Percentiles rank a stretch among this genome's conserved stretches.
These are phyloP conservation scores for Epirrita christyi DNA, from an alignment of 2,888 invertebrate genomes.

Conservation along the genomic window DNA sequence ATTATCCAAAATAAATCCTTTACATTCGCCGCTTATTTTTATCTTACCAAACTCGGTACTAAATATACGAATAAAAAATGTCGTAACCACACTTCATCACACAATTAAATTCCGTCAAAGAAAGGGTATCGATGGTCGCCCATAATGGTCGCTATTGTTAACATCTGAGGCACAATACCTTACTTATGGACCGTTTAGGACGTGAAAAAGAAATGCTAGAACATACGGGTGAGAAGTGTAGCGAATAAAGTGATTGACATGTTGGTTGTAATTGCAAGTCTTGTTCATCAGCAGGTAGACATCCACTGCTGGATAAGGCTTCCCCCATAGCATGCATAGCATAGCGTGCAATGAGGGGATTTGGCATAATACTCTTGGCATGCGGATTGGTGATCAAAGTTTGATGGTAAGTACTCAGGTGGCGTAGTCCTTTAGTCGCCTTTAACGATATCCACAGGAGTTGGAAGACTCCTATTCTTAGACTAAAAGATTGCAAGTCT, in stretches of 20 bases:
- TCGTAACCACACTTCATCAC: slow-evolving; percentile 83
- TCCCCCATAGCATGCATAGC: too few species aligned
- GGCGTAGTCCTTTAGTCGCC: too few species aligned
- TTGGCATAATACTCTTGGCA: too few species aligned
- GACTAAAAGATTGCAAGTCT: too few species aligned
- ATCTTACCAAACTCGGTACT: slow-evolving; percentile 50
- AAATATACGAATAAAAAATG: slow-evolving; percentile 62
- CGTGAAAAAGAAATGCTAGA: slow-evolving; percentile 76
- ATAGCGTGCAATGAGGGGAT: too few species aligned
- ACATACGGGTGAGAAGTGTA: slow-evolving; percentile 44
- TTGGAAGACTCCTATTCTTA: too few species aligned
- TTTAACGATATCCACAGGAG: too few species aligned
- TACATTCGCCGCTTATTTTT: slow-evolving; percentile 42
- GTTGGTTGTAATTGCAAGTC: neutral
- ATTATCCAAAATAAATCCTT: slow-evolving; percentile 18
- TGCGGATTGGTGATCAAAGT: too few species aligned
- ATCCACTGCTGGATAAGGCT: too few species aligned
- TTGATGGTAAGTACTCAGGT: too few species aligned
- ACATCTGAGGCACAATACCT: slow-evolving; percentile 77
- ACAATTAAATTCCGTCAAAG: slow-evolving; percentile 81
- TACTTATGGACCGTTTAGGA: slow-evolving; percentile 81
- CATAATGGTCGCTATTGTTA: slow-evolving; percentile 82
- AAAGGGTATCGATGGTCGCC: slow-evolving; percentile 81
- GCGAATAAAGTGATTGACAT: slow-evolving; percentile 7
- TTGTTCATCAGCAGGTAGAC: too few species aligned